Base-by-base conservation (phyloP, 2,888 invertebrate genomes). In the Sinhomidia bicolor region DNA sequence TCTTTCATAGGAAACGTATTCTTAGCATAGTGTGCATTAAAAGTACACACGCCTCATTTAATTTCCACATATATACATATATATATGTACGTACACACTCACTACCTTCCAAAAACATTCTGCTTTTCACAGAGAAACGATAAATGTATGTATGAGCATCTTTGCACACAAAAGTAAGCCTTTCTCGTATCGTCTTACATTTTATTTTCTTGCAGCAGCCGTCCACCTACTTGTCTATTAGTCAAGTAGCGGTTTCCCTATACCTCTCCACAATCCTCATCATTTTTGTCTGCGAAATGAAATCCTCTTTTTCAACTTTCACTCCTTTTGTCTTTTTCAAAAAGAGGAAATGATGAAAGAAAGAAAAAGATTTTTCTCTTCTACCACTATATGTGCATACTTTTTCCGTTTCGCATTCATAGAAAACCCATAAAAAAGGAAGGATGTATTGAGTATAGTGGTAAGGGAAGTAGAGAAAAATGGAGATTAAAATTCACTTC, bases 31-130 rank as follows among this genome's bases (percentile, higher is more conserved):
- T 41, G 78, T 78, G 32, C 85, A 85, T 85, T 78, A 85, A 81
- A 65, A 62, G 51, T 85, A 51, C 32, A 36, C 41, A 76, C 78
- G 85, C 85, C 85, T 85, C 85, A 85, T 85, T 85, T 85, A 85
- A 85, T 85, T 85, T 85, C 78, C 85, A 85, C 65, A 85, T 78
- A 47, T 29, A n/a, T n/a, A n/a, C n/a, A n/a, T n/a, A n/a, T n/a
- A n/a, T n/a, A n/a, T n/a, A n/a, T n/a, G n/a, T n/a, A n/a, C n/a
- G n/a, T n/a, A n/a, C n/a, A n/a, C n/a, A n/a, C n/a, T n/a, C n/a
- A 54, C 26, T 57, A 84, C 76, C 44, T 76, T 76, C 6, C 7
- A 76, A 26, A 65, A 85, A 60, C 62, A 65, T 51, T 78, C 23
- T 51, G 65, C n/a, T 36, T 23, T 80, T 12, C 32, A 71, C 17